phyloP scores from a whole-genome alignment of 1,140 invertebrate genomes.

The Oryzaephilus surinamensis region DNA sequence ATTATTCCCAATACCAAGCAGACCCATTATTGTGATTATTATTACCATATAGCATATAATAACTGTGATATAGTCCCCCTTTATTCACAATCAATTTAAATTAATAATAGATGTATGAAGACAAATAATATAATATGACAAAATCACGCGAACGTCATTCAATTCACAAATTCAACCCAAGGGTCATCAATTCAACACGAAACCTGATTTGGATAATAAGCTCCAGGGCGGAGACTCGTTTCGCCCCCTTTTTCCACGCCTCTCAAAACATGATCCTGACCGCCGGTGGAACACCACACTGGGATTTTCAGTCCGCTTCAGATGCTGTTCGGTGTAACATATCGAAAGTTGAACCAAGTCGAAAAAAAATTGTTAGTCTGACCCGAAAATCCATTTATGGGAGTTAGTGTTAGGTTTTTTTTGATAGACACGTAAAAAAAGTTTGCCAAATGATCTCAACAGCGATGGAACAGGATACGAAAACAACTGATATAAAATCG shows the following conservation, averaged over 20 bases:
- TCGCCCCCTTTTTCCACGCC: constrained; percentile 14
- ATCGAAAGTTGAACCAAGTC: too few species aligned
- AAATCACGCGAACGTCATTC: constrained; percentile 24
- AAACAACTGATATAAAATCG: constrained; percentile 29
- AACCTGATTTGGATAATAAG: constrained; percentile 25
- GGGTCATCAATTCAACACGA: constrained; percentile 22
- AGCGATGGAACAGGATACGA: constrained; percentile 31
- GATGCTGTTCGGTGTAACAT: constrained; percentile 11
- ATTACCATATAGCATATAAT: too few species aligned
- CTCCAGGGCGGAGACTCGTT: constrained; percentile 17
- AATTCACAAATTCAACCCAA: constrained; percentile 14
- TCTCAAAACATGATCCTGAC: constrained; percentile 16
- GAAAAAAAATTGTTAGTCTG: not conserved
- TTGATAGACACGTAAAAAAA: too few species aligned
- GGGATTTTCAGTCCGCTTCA: constrained; percentile 17
- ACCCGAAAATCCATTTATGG: too few species aligned
- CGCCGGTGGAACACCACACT: constrained; percentile 6
- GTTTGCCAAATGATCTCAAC: constrained; percentile 13
- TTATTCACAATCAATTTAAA: constrained; percentile 25
- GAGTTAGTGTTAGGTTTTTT: constrained; percentile 2
- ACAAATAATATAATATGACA: constrained; percentile 32
- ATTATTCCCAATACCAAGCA: too few species aligned
- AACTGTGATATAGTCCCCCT: constrained; percentile 10
- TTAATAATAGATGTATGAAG: constrained; percentile 24
- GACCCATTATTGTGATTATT: too few species aligned